Percentiles rank a stretch among this genome's conserved stretches.
Evolutionary conservation across 2,113 vertebrate genomes (phyloP).

Genomic region (Labrus mixtus): DNA sequence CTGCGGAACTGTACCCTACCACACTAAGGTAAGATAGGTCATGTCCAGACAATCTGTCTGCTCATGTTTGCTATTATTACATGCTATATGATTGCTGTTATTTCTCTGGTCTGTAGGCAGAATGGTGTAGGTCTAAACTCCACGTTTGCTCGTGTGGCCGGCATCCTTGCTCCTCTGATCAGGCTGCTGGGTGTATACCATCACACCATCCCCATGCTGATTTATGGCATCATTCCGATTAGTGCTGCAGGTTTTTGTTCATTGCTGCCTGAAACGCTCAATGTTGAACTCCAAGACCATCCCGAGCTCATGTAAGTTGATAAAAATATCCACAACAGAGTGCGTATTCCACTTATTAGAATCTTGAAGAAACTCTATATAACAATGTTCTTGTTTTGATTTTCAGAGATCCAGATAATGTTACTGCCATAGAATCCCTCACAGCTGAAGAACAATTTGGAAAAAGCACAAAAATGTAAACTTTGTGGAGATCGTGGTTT

Average conservation of each 20-base stretch:
- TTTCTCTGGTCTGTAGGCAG: slow-evolving; percentile 77
- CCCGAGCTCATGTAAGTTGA: slow-evolving; percentile 59
- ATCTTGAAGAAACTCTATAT: not conserved
- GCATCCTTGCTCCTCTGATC: slow-evolving; percentile 87
- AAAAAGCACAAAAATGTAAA: slow-evolving; percentile 59
- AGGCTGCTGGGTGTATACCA: slow-evolving; percentile 82
- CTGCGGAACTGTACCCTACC: slow-evolving; percentile 90
- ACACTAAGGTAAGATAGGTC: slow-evolving; percentile 82
- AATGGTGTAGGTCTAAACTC: slow-evolving; percentile 86
- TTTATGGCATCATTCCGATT: slow-evolving; percentile 83
- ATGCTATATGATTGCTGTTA: not conserved
- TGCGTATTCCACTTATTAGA: not conserved
- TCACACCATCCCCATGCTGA: slow-evolving; percentile 81
- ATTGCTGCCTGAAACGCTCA: slow-evolving; percentile 87
- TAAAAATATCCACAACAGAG: not conserved
- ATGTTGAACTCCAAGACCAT: slow-evolving; percentile 82
- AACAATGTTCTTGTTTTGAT: not conserved
- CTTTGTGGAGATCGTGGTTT: not conserved
- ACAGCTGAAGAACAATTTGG: not conserved
- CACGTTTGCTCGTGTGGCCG: slow-evolving; percentile 81
- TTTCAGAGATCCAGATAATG: slow-evolving; percentile 28
- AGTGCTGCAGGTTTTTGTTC: slow-evolving; percentile 73
- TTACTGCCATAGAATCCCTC: not conserved
- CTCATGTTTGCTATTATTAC: not conserved
- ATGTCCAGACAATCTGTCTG: slow-evolving; percentile 39